Percentiles rank a stretch among this genome's conserved stretches.
These are phyloP conservation scores for Aphidoletes aphidimyza DNA, from an alignment of 2,888 invertebrate species.

Conservation along the genomic window DNA sequence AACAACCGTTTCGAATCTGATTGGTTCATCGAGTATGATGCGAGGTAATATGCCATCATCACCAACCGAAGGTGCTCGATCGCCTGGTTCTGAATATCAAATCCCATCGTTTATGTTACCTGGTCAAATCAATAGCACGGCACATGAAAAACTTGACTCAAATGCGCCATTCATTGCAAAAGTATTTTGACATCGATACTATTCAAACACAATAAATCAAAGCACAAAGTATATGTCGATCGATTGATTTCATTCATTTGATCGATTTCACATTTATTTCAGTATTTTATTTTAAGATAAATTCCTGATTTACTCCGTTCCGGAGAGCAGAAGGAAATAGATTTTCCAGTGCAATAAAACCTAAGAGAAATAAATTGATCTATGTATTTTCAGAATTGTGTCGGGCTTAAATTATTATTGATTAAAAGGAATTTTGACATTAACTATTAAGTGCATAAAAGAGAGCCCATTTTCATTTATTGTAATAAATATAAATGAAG, in stretches of 20 bases:
- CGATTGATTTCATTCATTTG: background rate
- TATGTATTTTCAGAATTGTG: background rate
- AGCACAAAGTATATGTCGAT: slow-evolving; percentile 52
- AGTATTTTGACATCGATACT: slow-evolving; percentile 67
- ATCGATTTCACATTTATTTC: background rate
- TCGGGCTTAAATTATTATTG: background rate
- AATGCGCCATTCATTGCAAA: slow-evolving; percentile 66
- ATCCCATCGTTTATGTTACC: slow-evolving; percentile 64
- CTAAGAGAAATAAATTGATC: background rate
- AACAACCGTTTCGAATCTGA: slow-evolving; percentile 57
- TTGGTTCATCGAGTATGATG: slow-evolving; percentile 58
- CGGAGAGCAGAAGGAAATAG: background rate
- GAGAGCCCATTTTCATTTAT: background rate
- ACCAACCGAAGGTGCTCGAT: background rate
- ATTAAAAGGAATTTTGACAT: background rate
- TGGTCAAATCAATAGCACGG: slow-evolving; percentile 43
- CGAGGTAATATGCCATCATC: background rate
- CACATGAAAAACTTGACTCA: slow-evolving; percentile 55
- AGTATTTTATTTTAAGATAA: background rate
- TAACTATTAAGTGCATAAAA: background rate
- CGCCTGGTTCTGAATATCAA: slow-evolving; percentile 60
- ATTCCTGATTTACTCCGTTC: background rate
- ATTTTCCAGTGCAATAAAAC: slow-evolving; percentile 23
- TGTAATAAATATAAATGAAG: background rate
- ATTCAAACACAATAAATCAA: slow-evolving; percentile 53